Evolutionary conservation across 2,113 vertebrate genomes (phyloP).

Genomic region (Limanda limanda): DNA sequence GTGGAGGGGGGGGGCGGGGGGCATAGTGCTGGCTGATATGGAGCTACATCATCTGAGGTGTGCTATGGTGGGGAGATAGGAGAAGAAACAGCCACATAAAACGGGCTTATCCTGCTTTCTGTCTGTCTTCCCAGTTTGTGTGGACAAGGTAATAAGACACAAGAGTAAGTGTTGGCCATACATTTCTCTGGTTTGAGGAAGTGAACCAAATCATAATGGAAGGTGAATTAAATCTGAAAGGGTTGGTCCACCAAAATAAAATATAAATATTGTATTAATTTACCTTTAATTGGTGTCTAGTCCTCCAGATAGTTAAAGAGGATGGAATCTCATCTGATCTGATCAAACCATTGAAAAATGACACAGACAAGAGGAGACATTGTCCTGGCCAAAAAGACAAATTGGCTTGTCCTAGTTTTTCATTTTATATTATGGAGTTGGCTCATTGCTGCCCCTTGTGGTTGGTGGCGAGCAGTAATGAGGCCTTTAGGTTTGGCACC

Average conservation of each 20-base stretch:
- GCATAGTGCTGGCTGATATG: conserved; percentile 16
- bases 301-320: no score
- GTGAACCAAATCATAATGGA: no score
- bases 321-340: no score
- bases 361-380: no score
- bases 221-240: no score
- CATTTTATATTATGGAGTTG: not conserved
- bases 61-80: conserved; percentile 27
- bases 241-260: no score
- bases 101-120: conserved; percentile 28
- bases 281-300: no score
- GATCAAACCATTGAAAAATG: no score
- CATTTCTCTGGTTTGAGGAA: no score
- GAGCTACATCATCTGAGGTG: conserved; percentile 40
- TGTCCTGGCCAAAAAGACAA: no score
- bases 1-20: conserved; percentile 29
- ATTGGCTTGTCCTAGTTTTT: not conserved
- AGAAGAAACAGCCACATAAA: conserved; percentile 41
- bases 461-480: not conserved
- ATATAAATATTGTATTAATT: no score
- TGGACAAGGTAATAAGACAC: conserved; percentile 38
- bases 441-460: not conserved
- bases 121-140: conserved; percentile 1
- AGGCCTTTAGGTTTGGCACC: not conserved
- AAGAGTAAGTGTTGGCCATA: not conserved